Evolutionary conservation across 2,113 vertebrate species (phyloP).

Genomic region (Cathartes aura): DNA sequence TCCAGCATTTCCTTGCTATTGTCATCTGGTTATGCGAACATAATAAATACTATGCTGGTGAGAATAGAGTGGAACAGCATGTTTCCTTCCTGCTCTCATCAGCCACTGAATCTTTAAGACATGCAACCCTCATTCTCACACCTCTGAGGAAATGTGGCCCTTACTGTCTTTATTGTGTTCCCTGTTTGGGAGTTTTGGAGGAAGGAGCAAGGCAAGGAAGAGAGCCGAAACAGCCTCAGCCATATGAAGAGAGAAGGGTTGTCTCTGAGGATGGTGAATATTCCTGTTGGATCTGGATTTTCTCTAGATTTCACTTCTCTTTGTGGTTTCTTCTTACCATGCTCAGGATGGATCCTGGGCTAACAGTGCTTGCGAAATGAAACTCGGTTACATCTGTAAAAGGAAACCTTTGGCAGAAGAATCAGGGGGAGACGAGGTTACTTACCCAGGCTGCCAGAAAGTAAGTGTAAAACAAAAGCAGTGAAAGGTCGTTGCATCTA

Average conservation of each 20-base stretch:
- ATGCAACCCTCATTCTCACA: not conserved
- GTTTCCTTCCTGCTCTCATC: not conserved
- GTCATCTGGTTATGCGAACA: not conserved
- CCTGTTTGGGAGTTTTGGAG: not conserved
- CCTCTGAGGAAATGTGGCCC: not conserved
- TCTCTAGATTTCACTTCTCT: not conserved
- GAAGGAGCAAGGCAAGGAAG: not conserved
- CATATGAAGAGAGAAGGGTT: not conserved
- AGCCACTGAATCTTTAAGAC: not conserved
- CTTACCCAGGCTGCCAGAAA: constrained; percentile 80
- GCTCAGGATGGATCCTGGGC: constrained; percentile 88
- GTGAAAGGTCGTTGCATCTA: rapidly evolving
- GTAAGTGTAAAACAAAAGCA: constrained; percentile 74
- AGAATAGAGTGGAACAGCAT: not conserved
- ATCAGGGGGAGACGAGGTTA: constrained; percentile 50
- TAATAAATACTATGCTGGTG: not conserved
- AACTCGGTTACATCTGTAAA: constrained; percentile 88
- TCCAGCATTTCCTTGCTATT: not conserved
- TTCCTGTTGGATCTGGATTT: not conserved
- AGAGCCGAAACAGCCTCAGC: not conserved
- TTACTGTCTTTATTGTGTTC: not conserved
- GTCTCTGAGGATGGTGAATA: not conserved
- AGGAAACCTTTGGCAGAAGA: constrained; percentile 78
- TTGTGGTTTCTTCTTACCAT: not conserved
- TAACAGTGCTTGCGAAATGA: constrained; percentile 85